Evolutionary conservation across 2,888 invertebrate species (phyloP).

Genomic region (Actias luna): DNA sequence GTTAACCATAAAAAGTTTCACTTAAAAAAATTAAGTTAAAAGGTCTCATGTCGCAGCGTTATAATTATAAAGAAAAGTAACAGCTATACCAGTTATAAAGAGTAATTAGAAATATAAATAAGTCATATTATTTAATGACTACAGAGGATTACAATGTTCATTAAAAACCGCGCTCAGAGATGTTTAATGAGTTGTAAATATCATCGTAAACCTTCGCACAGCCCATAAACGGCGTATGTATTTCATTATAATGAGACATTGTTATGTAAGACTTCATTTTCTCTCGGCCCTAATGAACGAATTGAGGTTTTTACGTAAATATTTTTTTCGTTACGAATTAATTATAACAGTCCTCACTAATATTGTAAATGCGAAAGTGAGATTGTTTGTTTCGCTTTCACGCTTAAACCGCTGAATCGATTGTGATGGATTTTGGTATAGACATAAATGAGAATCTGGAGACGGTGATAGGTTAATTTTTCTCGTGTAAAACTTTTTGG

Average conservation of each 20-base stretch:
- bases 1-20: too few relatives aligned
- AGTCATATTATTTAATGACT: conserved; percentile 1
- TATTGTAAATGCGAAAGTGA: too few relatives aligned
- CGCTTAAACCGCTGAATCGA: too few relatives aligned
- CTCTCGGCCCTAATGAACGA: not conserved
- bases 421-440: too few relatives aligned
- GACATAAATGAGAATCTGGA: too few relatives aligned
- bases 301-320: not conserved
- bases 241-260: conserved; percentile 9
- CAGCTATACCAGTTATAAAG: not conserved
- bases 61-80: not conserved
- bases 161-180: not conserved
- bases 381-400: too few relatives aligned
- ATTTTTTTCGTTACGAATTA: too few relatives aligned
- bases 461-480: too few relatives aligned
- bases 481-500: too few relatives aligned
- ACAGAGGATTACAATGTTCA: not conserved
- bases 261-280: not conserved
- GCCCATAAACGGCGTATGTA: not conserved
- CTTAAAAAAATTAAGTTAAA: too few relatives aligned
- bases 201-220: not conserved
- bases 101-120: not conserved
- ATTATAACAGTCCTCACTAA: too few relatives aligned
- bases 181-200: conserved; percentile 10
- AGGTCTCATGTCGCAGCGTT: not conserved